Conservation (phyloP, 2,888 invertebrate species). For the Balanococcus diminutus region DNA sequence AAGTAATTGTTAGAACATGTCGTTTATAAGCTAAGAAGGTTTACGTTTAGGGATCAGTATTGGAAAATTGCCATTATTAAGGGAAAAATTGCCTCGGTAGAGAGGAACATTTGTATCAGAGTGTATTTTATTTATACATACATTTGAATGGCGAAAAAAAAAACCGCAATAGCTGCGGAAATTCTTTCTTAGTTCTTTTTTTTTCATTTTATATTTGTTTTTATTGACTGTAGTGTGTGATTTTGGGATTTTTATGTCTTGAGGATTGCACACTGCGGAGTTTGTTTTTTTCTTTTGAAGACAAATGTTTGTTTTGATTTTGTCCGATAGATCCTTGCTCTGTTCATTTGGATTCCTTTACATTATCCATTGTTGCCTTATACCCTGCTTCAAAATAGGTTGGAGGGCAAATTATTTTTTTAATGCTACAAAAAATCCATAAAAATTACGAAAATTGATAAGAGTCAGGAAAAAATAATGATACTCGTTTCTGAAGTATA, state of each 20-base stretch:
- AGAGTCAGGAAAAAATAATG: too few relatives aligned
- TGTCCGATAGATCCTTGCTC: too few relatives aligned
- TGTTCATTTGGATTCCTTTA: too few relatives aligned
- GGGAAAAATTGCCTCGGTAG: not conserved
- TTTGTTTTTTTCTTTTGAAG: not conserved
- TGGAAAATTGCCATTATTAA: conserved; percentile 22
- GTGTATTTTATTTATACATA: not conserved
- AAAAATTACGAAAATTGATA: too few relatives aligned
- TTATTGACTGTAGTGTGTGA: not conserved
- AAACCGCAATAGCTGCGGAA: not conserved
- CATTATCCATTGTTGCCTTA: too few relatives aligned
- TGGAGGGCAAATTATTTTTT: too few relatives aligned
- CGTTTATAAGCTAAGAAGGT: conserved; percentile 12
- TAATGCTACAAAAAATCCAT: too few relatives aligned
- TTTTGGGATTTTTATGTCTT: too few relatives aligned
- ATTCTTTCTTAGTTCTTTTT: not conserved
- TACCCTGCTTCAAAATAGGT: too few relatives aligned
- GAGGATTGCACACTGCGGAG: too few relatives aligned
- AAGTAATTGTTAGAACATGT: conserved; percentile 17
- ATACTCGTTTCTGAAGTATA: too few relatives aligned
- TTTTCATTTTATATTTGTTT: not conserved
- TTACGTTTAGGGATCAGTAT: conserved; percentile 6
- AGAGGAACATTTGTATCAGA: not conserved
- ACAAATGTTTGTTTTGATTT: too few relatives aligned
- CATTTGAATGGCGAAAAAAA: not conserved